Evolutionary conservation across 2,797 vertebrate genomes (phyloP).

Genomic region (Siniperca undulata): DNA sequence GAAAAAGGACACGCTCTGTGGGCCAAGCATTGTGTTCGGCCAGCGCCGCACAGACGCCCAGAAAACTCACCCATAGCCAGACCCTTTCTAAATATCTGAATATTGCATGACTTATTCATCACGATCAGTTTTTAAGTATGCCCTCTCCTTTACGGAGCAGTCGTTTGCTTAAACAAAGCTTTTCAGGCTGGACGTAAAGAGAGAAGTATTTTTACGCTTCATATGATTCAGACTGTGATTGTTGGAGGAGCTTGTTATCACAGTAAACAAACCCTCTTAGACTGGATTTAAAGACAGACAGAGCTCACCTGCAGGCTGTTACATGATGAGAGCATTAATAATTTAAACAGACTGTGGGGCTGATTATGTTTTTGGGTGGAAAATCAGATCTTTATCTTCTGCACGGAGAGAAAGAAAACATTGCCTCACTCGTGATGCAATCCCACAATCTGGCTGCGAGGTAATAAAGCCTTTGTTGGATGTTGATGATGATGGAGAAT

Average conservation of each 20-base stretch:
- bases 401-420: constrained; percentile 34
- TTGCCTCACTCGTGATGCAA: constrained; percentile 49
- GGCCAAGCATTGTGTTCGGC: too few species aligned
- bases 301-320: constrained; percentile 42
- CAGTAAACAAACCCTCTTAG: constrained; percentile 21
- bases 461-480: constrained; percentile 23
- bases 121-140: background rate
- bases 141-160: background rate
- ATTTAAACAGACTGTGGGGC: constrained; percentile 21
- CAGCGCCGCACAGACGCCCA: too few species aligned
- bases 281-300: constrained; percentile 19
- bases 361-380: constrained; percentile 33
- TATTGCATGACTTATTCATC: background rate
- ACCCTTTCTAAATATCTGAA: constrained; percentile 5
- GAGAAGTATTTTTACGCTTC: constrained; percentile 23
- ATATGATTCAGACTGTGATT: constrained; percentile 8
- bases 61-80: background rate
- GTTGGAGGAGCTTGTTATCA: constrained; percentile 41
- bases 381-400: constrained; percentile 41
- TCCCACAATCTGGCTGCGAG: constrained; percentile 13
- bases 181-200: constrained; percentile 3
- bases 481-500: background rate
- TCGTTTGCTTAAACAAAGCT: background rate
- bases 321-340: constrained; percentile 40
- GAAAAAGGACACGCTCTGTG: too few species aligned